Conservation (phyloP, 1,140 invertebrate species). For the Hypsibius dujardini region DNA sequence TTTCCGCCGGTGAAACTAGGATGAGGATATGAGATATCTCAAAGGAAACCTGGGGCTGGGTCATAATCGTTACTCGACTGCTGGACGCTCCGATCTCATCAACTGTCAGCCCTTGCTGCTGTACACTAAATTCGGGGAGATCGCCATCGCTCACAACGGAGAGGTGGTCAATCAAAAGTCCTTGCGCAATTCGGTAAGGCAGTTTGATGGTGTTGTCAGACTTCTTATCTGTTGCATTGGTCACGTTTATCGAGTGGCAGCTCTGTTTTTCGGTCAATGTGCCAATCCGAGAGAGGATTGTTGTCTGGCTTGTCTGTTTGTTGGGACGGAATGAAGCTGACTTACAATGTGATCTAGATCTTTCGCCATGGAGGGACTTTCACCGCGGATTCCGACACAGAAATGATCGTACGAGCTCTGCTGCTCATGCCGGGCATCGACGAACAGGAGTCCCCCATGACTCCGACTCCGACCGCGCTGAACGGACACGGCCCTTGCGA, state of each 20-base stretch:
- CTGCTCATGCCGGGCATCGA: constrained; percentile 34
- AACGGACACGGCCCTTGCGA: constrained; percentile 21
- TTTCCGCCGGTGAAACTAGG: constrained; percentile 40
- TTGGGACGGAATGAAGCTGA: background rate
- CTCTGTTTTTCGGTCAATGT: constrained; percentile 23
- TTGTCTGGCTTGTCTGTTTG: background rate
- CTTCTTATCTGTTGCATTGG: too few relatives aligned
- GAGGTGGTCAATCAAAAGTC: constrained; percentile 83
- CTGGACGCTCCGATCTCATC: constrained; percentile 71
- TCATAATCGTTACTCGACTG: constrained; percentile 86
- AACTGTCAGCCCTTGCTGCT: constrained; percentile 95
- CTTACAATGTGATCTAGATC: background rate
- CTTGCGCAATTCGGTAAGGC: constrained; percentile 54
- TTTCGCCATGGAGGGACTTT: background rate
- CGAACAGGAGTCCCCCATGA: constrained; percentile 52
- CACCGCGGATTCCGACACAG: background rate
- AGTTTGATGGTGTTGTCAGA: too few relatives aligned
- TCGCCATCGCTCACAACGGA: constrained; percentile 94
- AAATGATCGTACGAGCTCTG: background rate
- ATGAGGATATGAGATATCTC: constrained; percentile 64
- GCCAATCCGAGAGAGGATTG: background rate
- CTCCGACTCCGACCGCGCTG: constrained; percentile 35
- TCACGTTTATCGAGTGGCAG: too few relatives aligned
- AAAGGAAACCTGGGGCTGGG: constrained; percentile 84
- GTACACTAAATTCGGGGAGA: constrained; percentile 73